These are phyloP conservation scores for Ptyas mucosa DNA, from an alignment of 2,113 vertebrate genomes.

Conservation along the genomic window DNA sequence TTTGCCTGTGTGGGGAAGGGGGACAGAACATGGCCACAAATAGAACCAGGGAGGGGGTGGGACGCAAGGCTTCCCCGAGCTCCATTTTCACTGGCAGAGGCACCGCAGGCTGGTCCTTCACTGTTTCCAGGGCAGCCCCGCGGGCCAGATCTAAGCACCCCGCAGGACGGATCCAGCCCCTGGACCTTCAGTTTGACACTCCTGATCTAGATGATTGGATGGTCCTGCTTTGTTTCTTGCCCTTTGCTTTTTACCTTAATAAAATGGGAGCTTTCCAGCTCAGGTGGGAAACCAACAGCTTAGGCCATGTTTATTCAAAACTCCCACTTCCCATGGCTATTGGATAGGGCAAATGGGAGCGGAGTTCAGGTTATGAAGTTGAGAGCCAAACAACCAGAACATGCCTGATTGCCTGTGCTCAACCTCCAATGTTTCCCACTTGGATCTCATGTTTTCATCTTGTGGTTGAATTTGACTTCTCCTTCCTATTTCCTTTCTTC, in stretches of 20 bases:
- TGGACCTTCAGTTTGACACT: too few relatives aligned
- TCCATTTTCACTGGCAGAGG: too few relatives aligned
- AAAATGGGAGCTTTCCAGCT: not conserved
- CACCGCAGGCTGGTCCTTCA: too few relatives aligned
- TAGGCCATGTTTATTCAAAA: not conserved
- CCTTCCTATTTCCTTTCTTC: not conserved
- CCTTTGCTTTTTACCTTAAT: not conserved
- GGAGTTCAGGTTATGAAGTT: not conserved
- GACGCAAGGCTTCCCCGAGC: too few relatives aligned
- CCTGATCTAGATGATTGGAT: not conserved
- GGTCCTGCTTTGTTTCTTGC: not conserved
- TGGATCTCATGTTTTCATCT: not conserved
- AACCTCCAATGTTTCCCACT: not conserved
- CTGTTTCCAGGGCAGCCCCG: too few relatives aligned
- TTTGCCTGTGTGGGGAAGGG: too few relatives aligned
- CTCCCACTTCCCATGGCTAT: not conserved
- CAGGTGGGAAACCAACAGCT: not conserved
- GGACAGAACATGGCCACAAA: too few relatives aligned
- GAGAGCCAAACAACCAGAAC: not conserved
- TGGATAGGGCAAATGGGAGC: not conserved
- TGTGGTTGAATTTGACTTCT: not conserved
- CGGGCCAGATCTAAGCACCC: too few relatives aligned
- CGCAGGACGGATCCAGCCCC: too few relatives aligned
- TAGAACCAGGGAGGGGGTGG: too few relatives aligned
- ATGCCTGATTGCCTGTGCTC: not conserved